Base-by-base conservation (phyloP, 2,797 vertebrate species). In the Tadarida brasiliensis region DNA sequence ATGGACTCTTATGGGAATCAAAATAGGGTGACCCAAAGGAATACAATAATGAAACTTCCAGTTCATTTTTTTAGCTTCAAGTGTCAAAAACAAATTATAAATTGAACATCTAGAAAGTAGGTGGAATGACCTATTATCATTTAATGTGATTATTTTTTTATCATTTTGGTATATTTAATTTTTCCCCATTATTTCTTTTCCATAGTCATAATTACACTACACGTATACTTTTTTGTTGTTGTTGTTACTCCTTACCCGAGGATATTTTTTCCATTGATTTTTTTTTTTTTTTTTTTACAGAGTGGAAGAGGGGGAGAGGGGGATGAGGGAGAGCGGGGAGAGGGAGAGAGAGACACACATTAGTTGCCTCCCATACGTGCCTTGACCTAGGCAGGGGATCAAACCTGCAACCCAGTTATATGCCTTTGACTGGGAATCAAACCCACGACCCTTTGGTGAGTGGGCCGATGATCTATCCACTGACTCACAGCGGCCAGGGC, bases 81-180 rank as follows among this genome's bases (percentile, higher is more conserved):
- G 17, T 15, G 94, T 96, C 59, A 81, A 87, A 76, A 74, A 87
- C 54, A 87, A 96, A 92, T 5, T 49, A 67, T 9, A 44, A 81
- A 95, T 7, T 77, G 22, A 97, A 71, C 30, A 87, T 70, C 47
- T 71, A 89, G 26, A 85, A 91, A 73, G 24, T 17, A 30, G 65
- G 65, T 2, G 11, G 65, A 70, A 49, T 59, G 39, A 68, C 12
- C 19, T 63, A 82, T 11, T 80, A 91, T 71, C 57, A 92, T 15
- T 87, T 83, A 91, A 80, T 49, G 17, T 44, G 59, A 83, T 88
- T 87, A 74, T 51, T 74, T 51, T 74, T 57, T 51, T 28, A 82
- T 35, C 24, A 73, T 67, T 59, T 28, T 76, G 54, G 14, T 70
- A 24, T 81, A 67, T 51, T 92, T 88, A n/a, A 22, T 51, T 87